A percentile compares a stretch with the other conserved stretches of the same genome.
Evolutionary conservation across 2,888 invertebrate species (phyloP).

Genomic region (Deilephila porcellus): DNA sequence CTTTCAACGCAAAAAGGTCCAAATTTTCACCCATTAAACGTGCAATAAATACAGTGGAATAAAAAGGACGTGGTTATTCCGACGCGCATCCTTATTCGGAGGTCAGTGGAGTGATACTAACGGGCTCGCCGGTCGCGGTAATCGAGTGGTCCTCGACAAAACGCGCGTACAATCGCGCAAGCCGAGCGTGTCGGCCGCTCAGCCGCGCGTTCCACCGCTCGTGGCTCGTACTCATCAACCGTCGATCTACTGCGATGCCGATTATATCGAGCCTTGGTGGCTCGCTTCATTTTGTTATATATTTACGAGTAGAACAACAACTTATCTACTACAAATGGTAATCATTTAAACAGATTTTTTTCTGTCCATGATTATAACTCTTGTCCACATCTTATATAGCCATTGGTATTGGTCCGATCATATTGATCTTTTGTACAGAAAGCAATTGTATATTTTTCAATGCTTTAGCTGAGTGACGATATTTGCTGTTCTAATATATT

Average conservation of each 20-base stretch:
- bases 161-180: constrained; percentile 20
- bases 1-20: not conserved
- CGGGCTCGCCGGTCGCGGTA: constrained; percentile 5
- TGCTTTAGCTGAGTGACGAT: too few relatives aligned
- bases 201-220: not conserved
- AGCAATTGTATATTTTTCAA: too few relatives aligned
- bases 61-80: constrained; percentile 5
- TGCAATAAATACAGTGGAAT: constrained; percentile 1
- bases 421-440: too few relatives aligned
- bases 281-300: too few relatives aligned
- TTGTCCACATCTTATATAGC: too few relatives aligned
- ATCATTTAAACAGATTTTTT: too few relatives aligned
- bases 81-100: constrained; percentile 2
- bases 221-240: not conserved
- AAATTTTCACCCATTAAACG: constrained; percentile 2
- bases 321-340: too few relatives aligned
- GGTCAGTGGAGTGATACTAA: constrained; percentile 24
- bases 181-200: constrained; percentile 10
- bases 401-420: too few relatives aligned
- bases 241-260: not conserved
- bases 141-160: constrained; percentile 19
- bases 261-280: too few relatives aligned
- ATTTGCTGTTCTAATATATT: too few relatives aligned
- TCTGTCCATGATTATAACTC: too few relatives aligned
- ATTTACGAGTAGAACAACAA: too few relatives aligned